Base-by-base conservation (phyloP, 1,140 invertebrate species). In the Colletes latitarsis region DNA sequence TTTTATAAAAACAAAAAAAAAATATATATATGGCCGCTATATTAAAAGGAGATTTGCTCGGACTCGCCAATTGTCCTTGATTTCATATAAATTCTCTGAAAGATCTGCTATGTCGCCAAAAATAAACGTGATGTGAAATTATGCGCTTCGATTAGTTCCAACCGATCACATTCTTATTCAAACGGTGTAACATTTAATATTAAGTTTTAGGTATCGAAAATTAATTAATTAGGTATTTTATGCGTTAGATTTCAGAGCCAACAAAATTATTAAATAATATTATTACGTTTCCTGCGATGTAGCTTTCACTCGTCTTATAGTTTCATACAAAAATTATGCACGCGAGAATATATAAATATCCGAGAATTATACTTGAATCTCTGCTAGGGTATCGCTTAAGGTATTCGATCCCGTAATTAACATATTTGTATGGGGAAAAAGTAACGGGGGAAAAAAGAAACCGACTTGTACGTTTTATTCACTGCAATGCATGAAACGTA, bases 181-280 rank as follows among this genome's bases (percentile, higher is more conserved):
- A 68, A 68, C 52, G 57, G 71, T 72, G 60, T 84, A 81, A 57
- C 41, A 70, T 52, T 43, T 82, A 82, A 64, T 41, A 73, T 41
- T 82, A 82, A 77, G 82, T 82, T 86, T 64, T 76, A 72, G 53
- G 53, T 64, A 81, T 52, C n/a, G n/a, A 39, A 76, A 68, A 82
- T 60, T 41, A 15, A 41, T 77, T 62, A 17, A 77, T 81, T 52
- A 80, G 43, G 52, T 73, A 81, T 67, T 72, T 53, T 82, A 63
- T 81, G 53, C 66, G 66, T 39, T 68, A 43, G 17, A 60, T 63
- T 64, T 64, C 8, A 72, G 58, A 62, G 60, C 46, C 63, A 14
- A 43, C 2, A 21, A 30, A 62, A 30, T 62, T 39, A 6, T 15
- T 43, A 21, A 19, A 46, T 10, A n/a, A 43, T 55, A 64, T 81